Conservation (phyloP, 1,140 invertebrate genomes). For the Physella acuta region DNA sequence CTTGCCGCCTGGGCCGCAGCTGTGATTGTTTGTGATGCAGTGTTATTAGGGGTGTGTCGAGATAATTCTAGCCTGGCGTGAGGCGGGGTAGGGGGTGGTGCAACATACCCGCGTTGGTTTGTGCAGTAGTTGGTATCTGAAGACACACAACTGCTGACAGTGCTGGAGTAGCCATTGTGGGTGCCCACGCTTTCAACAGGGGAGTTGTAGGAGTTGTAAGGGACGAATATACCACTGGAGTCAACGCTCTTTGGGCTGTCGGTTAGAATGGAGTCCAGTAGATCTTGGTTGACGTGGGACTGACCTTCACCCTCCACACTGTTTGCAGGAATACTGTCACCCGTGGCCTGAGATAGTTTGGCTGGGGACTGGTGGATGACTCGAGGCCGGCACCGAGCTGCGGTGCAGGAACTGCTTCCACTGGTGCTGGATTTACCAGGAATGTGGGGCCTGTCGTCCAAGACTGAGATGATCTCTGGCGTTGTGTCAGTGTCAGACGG, state of each 20-base stretch:
- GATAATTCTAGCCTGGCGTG: not conserved
- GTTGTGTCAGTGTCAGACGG: conserved; percentile 19
- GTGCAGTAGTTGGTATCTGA: conserved; percentile 23
- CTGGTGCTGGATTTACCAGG: conserved; percentile 45
- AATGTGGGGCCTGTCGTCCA: conserved; percentile 37
- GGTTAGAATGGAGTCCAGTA: conserved; percentile 47
- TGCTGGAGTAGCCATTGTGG: conserved; percentile 38
- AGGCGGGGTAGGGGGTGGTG: conserved; percentile 16
- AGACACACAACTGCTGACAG: conserved; percentile 28
- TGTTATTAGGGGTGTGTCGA: not conserved
- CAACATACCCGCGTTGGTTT: conserved; percentile 1
- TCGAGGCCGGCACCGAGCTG: conserved; percentile 23
- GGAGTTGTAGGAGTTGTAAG: conserved; percentile 45
- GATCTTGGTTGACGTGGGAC: conserved; percentile 25
- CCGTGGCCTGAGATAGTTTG: not conserved
- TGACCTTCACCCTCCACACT: conserved; percentile 1
- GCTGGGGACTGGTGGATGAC: not conserved
- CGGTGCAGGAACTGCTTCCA: conserved; percentile 19
- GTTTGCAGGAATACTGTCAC: no score
- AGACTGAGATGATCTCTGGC: not conserved
- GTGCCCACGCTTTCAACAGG: conserved; percentile 34
- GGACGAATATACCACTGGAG: conserved; percentile 48
- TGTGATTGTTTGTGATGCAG: not conserved
- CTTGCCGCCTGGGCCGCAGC: no score
- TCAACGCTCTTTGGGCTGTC: conserved; percentile 48